Evolutionary conservation across 2,888 invertebrate species (phyloP).

Genomic region (Augochlorella aurata): DNA sequence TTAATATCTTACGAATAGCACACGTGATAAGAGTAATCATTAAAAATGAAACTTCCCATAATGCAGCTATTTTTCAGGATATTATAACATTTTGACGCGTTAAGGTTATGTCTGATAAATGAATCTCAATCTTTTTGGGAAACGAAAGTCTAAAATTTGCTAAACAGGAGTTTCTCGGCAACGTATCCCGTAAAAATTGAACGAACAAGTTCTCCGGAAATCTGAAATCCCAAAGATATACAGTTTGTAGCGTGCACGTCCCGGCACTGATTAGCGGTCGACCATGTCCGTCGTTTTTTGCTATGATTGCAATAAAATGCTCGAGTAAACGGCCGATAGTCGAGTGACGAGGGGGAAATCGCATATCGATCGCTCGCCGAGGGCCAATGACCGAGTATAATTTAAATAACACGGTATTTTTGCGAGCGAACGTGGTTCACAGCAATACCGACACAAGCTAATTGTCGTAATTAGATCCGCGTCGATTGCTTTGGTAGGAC

Average conservation of each 20-base stretch:
- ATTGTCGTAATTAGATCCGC: conserved; percentile 64
- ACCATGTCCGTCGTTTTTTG: conserved; percentile 42
- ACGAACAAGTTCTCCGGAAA: not conserved
- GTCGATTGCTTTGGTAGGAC: conserved; percentile 48
- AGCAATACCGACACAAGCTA: conserved; percentile 43
- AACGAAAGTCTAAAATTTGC: not conserved
- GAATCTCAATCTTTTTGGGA: too few species aligned
- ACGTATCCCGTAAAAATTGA: not conserved
- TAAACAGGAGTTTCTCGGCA: not conserved
- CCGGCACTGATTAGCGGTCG: conserved; percentile 34
- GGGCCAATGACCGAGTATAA: conserved; percentile 56
- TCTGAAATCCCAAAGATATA: not conserved
- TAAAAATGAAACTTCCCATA: too few species aligned
- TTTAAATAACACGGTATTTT: conserved; percentile 63
- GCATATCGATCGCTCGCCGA: conserved; percentile 57
- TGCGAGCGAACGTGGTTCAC: conserved; percentile 45
- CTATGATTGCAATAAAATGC: conserved; percentile 47
- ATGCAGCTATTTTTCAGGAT: too few species aligned
- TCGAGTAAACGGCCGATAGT: conserved; percentile 43
- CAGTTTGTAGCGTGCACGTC: not conserved
- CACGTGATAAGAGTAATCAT: too few species aligned
- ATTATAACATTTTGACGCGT: too few species aligned
- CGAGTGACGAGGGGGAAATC: conserved; percentile 41
- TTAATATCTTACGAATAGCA: too few species aligned
- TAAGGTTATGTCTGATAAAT: too few species aligned